Conservation (phyloP, 2,888 invertebrate species). For the Andrena dorsata region DNA sequence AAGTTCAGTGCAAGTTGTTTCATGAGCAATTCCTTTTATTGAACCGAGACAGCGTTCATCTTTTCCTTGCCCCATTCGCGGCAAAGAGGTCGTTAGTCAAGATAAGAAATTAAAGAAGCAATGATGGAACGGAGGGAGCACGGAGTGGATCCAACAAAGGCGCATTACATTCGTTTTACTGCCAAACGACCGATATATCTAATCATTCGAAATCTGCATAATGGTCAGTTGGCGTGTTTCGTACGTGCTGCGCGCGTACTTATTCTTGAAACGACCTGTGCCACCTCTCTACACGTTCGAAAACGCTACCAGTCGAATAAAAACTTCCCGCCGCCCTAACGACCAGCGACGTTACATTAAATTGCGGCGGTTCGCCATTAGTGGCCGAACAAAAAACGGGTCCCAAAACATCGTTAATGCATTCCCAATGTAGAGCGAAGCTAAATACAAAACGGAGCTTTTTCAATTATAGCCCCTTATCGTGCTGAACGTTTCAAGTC, state of each 20-base stretch:
- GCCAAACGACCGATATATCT: conserved; percentile 73
- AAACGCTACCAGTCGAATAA: conserved; percentile 32
- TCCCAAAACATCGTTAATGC: background rate
- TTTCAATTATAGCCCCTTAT: background rate
- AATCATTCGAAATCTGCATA: conserved; percentile 78
- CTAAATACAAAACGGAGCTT: background rate
- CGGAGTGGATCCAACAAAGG: conserved; percentile 51
- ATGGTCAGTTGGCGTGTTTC: conserved; percentile 78
- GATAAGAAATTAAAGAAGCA: conserved; percentile 70
- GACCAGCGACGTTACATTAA: conserved; percentile 37
- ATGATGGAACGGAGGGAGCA: conserved; percentile 50
- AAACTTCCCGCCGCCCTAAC: conserved; percentile 47
- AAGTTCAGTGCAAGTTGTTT: conserved; percentile 40
- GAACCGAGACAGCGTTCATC: conserved; percentile 34
- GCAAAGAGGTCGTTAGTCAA: conserved; percentile 65
- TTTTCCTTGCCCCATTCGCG: conserved; percentile 6
- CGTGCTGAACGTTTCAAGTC: no score
- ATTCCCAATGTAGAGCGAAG: conserved; percentile 3
- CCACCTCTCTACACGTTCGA: conserved; percentile 46
- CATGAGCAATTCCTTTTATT: conserved; percentile 34
- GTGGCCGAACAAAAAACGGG: conserved; percentile 12
- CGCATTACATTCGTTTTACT: conserved; percentile 69
- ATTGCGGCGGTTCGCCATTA: conserved; percentile 29
- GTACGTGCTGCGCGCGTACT: conserved; percentile 43
- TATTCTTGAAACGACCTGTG: conserved; percentile 39